Base-by-base conservation (phyloP, 2,113 vertebrate genomes). In the Oreotrochilus melanogaster region DNA sequence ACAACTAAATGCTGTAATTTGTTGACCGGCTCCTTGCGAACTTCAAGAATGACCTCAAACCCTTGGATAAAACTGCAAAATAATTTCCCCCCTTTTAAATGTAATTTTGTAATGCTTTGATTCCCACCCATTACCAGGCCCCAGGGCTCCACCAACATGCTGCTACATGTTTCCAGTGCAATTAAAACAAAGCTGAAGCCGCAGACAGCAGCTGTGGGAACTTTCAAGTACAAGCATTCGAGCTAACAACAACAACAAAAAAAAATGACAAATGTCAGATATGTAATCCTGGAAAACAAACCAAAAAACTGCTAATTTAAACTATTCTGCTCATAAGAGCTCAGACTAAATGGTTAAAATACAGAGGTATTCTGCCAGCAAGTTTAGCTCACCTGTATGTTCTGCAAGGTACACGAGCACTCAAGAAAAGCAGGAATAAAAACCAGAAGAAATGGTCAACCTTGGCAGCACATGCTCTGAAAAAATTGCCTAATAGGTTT, bases 1-100 rank as follows among this genome's bases (percentile, higher is more conserved):
- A 64, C 91, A 96, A 72, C 83, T 91, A 93, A 96, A 86, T 18
- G 57, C 61, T 88, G 90, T 53, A 96, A 93, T 95, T 96, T 94
- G 95, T 95, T 90, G 90, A 83, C 90, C 85, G 53, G 6, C 43
- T 95, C 78, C 93, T 79, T 19, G 27, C 62, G 80, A 73, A 72
- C 64, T 67, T 86, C 72, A 83, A 39, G 86, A 67, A 81, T n/a
- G 72, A 95, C 94, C 94, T 96, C 92, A 96, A 90, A 83, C 30
- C 51, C 75, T 80, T 21, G 67, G 75, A 60, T 86, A 85, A 70
- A 86, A 88, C 79, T 88, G 82, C 64, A 78, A 80, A 96, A 93
- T 81, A 64, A 95, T 90, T 94, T 90, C n/a, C 78, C 69, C 69
- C 53, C 43, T 51, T 94, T 86, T 86, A 76, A 86, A 45, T 3